These are phyloP conservation scores for Neuroscelio doddi DNA, from an alignment of 2,888 invertebrate genomes.

Conservation along the genomic window DNA sequence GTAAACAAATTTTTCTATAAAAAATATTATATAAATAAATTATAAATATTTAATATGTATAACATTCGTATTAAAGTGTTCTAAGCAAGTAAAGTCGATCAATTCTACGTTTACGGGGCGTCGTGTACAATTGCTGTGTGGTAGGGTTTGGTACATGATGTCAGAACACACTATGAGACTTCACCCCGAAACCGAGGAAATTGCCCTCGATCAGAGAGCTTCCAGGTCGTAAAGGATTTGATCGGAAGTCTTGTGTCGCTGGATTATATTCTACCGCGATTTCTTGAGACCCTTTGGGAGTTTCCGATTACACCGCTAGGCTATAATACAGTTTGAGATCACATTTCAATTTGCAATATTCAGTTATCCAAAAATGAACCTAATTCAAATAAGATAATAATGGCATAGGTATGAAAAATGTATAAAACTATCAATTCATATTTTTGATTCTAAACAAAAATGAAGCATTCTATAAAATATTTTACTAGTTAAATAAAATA, in stretches of 20 bases:
- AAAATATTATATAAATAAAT: too few relatives aligned
- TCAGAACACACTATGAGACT: slow-evolving; percentile 42
- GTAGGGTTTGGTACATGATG: slow-evolving; percentile 22
- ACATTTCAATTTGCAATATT: slow-evolving; percentile 47
- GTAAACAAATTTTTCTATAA: too few relatives aligned
- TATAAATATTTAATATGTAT: too few relatives aligned
- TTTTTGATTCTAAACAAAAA: too few relatives aligned
- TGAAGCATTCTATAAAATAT: too few relatives aligned
- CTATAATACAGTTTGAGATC: slow-evolving; percentile 45
- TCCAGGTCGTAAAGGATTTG: slow-evolving; percentile 46
- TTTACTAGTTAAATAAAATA: too few relatives aligned
- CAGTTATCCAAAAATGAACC: slow-evolving; percentile 38
- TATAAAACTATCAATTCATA: too few relatives aligned
- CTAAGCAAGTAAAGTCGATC: slow-evolving; percentile 26
- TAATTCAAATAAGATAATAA: slow-evolving; percentile 11
- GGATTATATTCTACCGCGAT: slow-evolving; percentile 40
- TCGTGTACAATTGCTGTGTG: slow-evolving; percentile 27
- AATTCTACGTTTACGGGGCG: slow-evolving; percentile 36
- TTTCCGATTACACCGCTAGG: slow-evolving; percentile 34
- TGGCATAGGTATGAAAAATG: too few relatives aligned
- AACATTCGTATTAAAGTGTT: background rate
- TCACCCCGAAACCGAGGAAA: slow-evolving; percentile 41
- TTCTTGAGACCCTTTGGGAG: slow-evolving; percentile 39
- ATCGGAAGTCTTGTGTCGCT: slow-evolving; percentile 40
- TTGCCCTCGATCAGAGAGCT: slow-evolving; percentile 45